Evolutionary conservation across 2,113 vertebrate species (phyloP), one percentile per base, ranked within the genome.

Genomic region (Varanus salvator): DNA sequence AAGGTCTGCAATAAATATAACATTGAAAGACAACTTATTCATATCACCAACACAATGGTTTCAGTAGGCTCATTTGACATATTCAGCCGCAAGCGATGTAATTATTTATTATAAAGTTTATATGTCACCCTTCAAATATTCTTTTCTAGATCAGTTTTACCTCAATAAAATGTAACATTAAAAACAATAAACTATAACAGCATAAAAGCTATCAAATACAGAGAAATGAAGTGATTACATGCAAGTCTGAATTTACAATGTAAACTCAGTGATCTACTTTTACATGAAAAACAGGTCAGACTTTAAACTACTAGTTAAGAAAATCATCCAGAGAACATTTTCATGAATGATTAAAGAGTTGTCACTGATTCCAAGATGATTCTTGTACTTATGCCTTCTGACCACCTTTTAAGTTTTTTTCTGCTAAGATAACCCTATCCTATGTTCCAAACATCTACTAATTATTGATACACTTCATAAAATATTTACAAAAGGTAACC

Each of bases 391-490:
- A 85, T 87, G 38, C 29, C 48, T 69, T 66, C 52, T 50, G 52
- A 48, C 19, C 38, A 68, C 25, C 80, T 21, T 64, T 82, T 64
- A 60, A 64, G 52, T 19, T 54, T 80, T 44, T 8, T 66, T 29
- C 76, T 80, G 50, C 76, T 87, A 31, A 34, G 31, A 80, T 8
- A 54, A 50, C 76, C n/a, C n/a, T 34, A 7, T 19, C 77, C 50
- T 44, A 68, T 19, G 8, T 19, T 80, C 27, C 54, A 1, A 88
- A 27, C 64, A 88, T 19, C 27, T 38, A 15, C 14, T 88, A 38
- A 71, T 81, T 81, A 88, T 80, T 87, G 34, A 88, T 80, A 54
- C 11, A 52, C 31, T 71, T 15, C 23, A 74, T 71, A 88, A 80
- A 87, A 2, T 80, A 71, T 57, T 25, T 80, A 88, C 34, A 71